Evolutionary conservation across 37 sponge, comb jelly and placozoan species (phyloP), one percentile per base, ranked within the genome.

Genomic region (Halichondria panicea): DNA sequence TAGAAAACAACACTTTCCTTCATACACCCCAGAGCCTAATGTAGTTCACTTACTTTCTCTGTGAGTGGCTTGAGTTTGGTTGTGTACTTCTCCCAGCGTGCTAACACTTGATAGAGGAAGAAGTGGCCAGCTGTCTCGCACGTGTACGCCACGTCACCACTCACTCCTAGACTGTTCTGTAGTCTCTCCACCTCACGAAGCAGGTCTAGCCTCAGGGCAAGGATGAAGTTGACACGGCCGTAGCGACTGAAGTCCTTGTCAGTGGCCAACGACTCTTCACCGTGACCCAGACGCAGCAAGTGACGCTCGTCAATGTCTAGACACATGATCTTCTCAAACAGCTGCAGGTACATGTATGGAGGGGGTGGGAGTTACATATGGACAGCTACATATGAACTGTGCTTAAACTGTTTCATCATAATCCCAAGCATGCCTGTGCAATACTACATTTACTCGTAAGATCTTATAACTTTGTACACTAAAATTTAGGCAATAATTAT

Each of bases 311-410:
- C 99, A 73, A 98, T 98, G 66, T 98, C 99, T 59, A 98, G 74
- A 35, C 76, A 75, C 87, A 98, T 94, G 55, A 98, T 98, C 88
- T 98, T 98, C 89, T 98, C 96, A 88, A 98, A 98, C 72, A 98
- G 81, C 76, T 98, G 96, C 63, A n/a, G n/a, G n/a, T n/a, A n/a
- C n/a, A n/a, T n/a, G n/a, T n/a, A n/a, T n/a, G n/a, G n/a, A n/a
- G n/a, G n/a, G n/a, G n/a, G n/a, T n/a, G n/a, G n/a, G n/a, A n/a
- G n/a, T n/a, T n/a, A n/a, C n/a, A n/a, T n/a, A n/a, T n/a, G n/a
- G n/a, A n/a, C n/a, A n/a, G n/a, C n/a, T n/a, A n/a, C n/a, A n/a
- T n/a, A n/a, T n/a, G n/a, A n/a, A n/a, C n/a, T n/a, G n/a, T n/a
- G n/a, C n/a, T n/a, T n/a, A n/a, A n/a, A n/a, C n/a, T n/a, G n/a